Percentiles rank a stretch among this genome's conserved stretches.
These are phyloP conservation scores for Coecobrya sp. DNA, from an alignment of 2,888 invertebrate species.

Conservation along the genomic window DNA sequence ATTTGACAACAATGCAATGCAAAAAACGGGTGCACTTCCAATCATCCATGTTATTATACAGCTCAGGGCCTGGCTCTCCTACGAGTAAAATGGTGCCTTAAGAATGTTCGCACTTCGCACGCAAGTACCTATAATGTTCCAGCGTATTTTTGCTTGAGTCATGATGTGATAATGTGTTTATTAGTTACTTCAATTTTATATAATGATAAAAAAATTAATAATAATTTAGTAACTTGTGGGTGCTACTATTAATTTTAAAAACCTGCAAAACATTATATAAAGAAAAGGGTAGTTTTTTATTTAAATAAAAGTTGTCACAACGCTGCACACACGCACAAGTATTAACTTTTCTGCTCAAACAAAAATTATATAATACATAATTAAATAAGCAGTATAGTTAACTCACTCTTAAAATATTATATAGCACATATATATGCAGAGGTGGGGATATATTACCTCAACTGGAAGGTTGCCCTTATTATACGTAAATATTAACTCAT, in stretches of 20 bases:
- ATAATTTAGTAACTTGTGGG: constrained; percentile 15
- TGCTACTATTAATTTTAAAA: constrained; percentile 54
- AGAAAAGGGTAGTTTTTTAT: neutral
- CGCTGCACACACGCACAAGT: constrained; percentile 30
- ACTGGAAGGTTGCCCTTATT: too few relatives aligned
- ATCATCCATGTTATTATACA: neutral
- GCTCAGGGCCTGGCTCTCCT: neutral
- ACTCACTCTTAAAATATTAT: neutral
- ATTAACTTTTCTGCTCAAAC: constrained; percentile 45
- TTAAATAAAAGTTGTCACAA: neutral
- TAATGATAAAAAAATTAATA: neutral
- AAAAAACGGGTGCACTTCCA: neutral
- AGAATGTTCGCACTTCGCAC: neutral
- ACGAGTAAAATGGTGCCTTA: neutral
- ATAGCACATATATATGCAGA: too few relatives aligned
- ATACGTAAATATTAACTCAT: too few relatives aligned
- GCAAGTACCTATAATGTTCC: neutral
- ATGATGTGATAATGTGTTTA: constrained; percentile 54
- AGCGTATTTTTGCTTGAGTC: constrained; percentile 31
- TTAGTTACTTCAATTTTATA: constrained; percentile 14
- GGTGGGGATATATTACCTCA: too few relatives aligned
- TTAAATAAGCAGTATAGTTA: neutral
- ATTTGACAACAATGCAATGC: neutral
- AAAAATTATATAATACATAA: neutral
- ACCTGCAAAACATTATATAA: neutral